phyloP scores from a whole-genome alignment of 2,888 invertebrate species.

The Pegoplata infirma region DNA sequence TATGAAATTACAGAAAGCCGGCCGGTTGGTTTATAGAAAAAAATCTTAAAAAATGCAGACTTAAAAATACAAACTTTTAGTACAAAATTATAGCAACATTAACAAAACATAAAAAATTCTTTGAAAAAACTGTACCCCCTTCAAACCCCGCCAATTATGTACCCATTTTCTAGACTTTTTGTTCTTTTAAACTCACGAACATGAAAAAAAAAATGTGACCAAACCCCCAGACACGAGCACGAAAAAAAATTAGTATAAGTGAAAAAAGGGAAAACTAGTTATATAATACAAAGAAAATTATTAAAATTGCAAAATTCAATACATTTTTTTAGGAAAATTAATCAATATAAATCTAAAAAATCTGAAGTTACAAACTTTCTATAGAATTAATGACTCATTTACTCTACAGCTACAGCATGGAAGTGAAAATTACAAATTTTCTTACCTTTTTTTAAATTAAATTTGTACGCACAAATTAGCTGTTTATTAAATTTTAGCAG shows the following conservation, averaged over 20 bases:
- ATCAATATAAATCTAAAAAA: neutral
- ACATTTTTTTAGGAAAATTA: neutral
- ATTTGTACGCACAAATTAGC: neutral
- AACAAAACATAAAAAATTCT: neutral
- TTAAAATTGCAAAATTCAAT: neutral
- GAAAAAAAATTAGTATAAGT: neutral
- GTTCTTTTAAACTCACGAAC: neutral
- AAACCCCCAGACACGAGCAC: neutral
- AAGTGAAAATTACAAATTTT: neutral
- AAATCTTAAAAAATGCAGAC: neutral
- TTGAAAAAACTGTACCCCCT: slow-evolving; percentile 27
- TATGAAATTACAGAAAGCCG: slow-evolving; percentile 28
- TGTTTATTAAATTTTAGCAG: neutral
- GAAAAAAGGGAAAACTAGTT: neutral
- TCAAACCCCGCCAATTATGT: slow-evolving; percentile 16
- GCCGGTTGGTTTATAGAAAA: slow-evolving; percentile 28
- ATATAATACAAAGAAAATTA: neutral
- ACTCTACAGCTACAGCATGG: too few relatives aligned
- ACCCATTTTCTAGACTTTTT: slow-evolving; percentile 33
- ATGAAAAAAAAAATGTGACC: slow-evolving; percentile 22
- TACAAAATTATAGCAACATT: neutral
- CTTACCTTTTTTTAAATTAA: slow-evolving; percentile 29
- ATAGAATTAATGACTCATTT: neutral
- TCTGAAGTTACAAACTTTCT: neutral
- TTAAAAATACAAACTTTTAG: neutral